Conservation (phyloP, 2,888 invertebrate genomes). For the Leucoptera coffeella region DNA sequence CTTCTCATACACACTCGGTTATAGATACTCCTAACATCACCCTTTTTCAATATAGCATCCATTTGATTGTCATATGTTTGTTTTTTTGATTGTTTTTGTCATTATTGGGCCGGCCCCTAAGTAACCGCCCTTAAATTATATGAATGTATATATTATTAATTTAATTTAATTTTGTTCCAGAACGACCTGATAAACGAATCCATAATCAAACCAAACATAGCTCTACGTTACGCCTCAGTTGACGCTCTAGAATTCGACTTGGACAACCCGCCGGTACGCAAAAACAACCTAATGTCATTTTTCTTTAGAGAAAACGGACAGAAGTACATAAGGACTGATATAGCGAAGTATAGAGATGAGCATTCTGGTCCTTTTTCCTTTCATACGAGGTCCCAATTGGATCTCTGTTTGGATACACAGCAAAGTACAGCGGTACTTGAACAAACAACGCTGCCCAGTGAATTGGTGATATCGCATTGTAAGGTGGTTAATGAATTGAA, state of each 20-base stretch:
- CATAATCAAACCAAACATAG: slow-evolving; percentile 70
- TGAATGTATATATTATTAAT: background rate
- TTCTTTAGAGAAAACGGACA: slow-evolving; percentile 49
- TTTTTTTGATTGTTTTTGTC: too few species aligned
- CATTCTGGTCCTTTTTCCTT: slow-evolving; percentile 84
- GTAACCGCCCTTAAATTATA: background rate
- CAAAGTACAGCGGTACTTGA: slow-evolving; percentile 17
- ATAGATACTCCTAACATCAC: too few species aligned
- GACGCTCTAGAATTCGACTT: slow-evolving; percentile 38
- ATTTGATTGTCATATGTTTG: too few species aligned
- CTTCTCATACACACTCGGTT: too few species aligned
- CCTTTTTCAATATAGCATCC: too few species aligned
- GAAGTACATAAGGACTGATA: slow-evolving; percentile 27
- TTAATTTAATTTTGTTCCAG: slow-evolving; percentile 17
- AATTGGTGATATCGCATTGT: slow-evolving; percentile 37
- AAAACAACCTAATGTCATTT: slow-evolving; percentile 45
- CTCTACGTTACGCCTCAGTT: slow-evolving; percentile 30
- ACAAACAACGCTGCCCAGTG: slow-evolving; percentile 18
- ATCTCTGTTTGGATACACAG: slow-evolving; percentile 55
- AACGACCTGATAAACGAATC: slow-evolving; percentile 70
- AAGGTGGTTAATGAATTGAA: slow-evolving; percentile 43
- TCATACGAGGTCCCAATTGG: slow-evolving; percentile 75
- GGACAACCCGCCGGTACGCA: slow-evolving; percentile 30
- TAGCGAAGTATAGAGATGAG: slow-evolving; percentile 63
- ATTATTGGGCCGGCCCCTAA: too few species aligned